A percentile compares a stretch with the other conserved stretches of the same genome.
phyloP scores from a whole-genome alignment of 2,113 vertebrate species.

The Pluvialis apricaria region DNA sequence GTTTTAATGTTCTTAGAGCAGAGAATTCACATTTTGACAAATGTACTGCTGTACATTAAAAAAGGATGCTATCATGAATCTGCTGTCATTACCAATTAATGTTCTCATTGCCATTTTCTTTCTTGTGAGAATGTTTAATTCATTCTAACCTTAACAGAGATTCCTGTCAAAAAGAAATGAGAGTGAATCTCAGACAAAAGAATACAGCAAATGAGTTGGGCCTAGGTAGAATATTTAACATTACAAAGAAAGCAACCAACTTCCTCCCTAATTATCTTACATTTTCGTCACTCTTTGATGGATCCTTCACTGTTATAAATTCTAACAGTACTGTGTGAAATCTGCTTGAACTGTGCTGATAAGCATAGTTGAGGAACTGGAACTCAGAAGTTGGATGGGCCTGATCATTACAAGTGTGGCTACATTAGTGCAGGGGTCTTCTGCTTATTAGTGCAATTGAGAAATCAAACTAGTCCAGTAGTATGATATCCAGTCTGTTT shows the following conservation, averaged over 20 bases:
- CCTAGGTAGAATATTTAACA: neutral
- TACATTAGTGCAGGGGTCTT: neutral
- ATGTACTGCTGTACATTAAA: neutral
- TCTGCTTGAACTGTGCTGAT: neutral
- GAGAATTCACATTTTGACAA: conserved; percentile 14
- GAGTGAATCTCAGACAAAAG: neutral
- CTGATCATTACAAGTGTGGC: neutral
- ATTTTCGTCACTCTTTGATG: neutral
- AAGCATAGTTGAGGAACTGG: neutral
- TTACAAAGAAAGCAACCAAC: neutral
- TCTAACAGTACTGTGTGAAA: neutral
- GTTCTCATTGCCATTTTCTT: neutral
- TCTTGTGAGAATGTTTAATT: conserved; percentile 37
- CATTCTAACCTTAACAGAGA: neutral
- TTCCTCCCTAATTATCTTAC: neutral
- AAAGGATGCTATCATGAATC: neutral
- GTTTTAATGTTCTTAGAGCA: neutral
- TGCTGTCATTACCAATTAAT: conserved; percentile 8
- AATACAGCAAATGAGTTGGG: neutral
- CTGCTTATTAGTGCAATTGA: neutral
- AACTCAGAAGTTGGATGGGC: neutral
- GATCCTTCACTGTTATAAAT: neutral
- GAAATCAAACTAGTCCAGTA: neutral
- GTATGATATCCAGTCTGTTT: neutral
- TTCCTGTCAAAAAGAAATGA: neutral